These are phyloP conservation scores for Callipepla squamata DNA, from an alignment of 2,113 vertebrate species.

Conservation along the genomic window DNA sequence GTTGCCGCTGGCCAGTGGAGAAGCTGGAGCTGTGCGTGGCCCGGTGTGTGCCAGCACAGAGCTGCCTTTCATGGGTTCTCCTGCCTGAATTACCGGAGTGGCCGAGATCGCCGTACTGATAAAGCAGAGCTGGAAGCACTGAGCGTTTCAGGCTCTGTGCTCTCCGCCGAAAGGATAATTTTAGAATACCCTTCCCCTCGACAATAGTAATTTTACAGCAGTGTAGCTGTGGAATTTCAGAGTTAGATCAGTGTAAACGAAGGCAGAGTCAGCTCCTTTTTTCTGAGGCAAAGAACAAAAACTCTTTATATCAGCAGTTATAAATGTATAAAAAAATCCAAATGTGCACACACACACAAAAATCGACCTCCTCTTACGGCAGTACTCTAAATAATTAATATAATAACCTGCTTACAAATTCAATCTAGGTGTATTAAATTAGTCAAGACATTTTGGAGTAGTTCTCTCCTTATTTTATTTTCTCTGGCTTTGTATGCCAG, in stretches of 20 bases:
- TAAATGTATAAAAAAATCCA: background rate
- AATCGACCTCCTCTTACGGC: conserved; percentile 28
- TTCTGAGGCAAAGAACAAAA: conserved; percentile 37
- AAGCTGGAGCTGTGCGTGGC: conserved; percentile 25
- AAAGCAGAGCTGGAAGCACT: conserved; percentile 50
- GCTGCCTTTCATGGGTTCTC: conserved; percentile 37
- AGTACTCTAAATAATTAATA: conserved; percentile 60
- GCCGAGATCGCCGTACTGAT: conserved; percentile 40
- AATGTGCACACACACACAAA: conserved; percentile 30
- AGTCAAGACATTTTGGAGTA: background rate
- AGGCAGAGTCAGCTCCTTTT: conserved; percentile 42
- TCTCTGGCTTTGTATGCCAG: background rate
- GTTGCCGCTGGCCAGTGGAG: background rate
- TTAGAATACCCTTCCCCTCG: conserved; percentile 66
- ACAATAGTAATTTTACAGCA: conserved; percentile 66
- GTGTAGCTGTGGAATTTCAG: conserved; percentile 51
- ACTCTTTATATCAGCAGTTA: conserved; percentile 53
- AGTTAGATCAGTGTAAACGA: conserved; percentile 47
- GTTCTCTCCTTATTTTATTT: background rate
- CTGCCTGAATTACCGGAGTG: conserved; percentile 2
- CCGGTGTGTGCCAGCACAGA: conserved; percentile 45
- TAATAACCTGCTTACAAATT: conserved; percentile 26
- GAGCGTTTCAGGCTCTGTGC: conserved; percentile 37
- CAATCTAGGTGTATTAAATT: background rate
- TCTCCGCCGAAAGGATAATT: conserved; percentile 52